Conservation (phyloP, 2,113 vertebrate species). For the Asarcornis scutulata region DNA sequence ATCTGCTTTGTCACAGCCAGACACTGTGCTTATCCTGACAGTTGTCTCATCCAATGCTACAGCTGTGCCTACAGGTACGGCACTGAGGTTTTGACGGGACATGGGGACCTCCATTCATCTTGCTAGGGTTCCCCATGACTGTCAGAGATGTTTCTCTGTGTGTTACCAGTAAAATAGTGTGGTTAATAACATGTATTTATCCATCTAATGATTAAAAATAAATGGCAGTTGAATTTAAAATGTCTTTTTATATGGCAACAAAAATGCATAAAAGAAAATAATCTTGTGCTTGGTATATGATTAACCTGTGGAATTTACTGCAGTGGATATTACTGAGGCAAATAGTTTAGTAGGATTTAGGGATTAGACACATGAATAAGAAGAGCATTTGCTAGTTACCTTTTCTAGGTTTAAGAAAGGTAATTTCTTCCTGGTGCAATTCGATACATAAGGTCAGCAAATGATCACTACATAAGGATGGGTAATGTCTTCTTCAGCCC, state of each 20-base stretch:
- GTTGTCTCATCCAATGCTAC: not conserved
- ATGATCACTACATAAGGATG: not conserved
- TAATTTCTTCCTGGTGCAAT: not conserved
- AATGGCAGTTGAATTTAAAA: not conserved
- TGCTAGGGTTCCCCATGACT: not conserved
- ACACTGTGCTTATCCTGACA: not conserved
- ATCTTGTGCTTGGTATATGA: constrained; percentile 65
- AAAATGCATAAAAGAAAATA: constrained; percentile 59
- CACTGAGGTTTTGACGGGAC: not conserved
- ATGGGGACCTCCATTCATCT: not conserved
- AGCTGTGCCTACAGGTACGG: not conserved
- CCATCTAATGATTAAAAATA: not conserved
- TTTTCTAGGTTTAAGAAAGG: constrained; percentile 23
- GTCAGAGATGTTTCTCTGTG: not conserved
- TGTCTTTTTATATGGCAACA: not conserved
- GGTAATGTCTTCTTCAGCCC: not conserved
- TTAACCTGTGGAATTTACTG: constrained; percentile 76
- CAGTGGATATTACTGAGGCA: constrained; percentile 60
- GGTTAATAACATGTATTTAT: not conserved
- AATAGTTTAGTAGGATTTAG: constrained; percentile 66
- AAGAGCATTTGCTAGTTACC: constrained; percentile 18
- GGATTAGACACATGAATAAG: constrained; percentile 63
- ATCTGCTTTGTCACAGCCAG: not conserved
- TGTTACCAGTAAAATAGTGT: not conserved
- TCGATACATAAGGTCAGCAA: not conserved